Base-by-base conservation (phyloP, 2,797 vertebrate genomes). In the Podargus strigoides region DNA sequence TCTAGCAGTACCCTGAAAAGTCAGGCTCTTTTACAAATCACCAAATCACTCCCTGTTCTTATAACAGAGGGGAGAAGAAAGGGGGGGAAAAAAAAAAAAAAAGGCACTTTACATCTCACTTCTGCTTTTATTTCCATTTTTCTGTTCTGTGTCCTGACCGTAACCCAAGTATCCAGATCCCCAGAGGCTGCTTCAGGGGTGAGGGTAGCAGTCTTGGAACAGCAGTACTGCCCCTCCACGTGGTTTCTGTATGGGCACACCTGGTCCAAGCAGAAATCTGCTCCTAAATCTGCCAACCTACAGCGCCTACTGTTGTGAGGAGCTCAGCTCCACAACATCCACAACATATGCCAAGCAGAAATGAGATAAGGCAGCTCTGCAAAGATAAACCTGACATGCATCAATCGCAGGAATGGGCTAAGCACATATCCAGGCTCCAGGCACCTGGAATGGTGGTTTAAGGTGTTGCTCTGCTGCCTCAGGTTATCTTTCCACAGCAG, bases 391-490 rank as follows among this genome's bases (percentile, higher is more conserved):
- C 24, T 37, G 34, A 58, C 2, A 4, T 34, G n/a, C 4, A 1
- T 37, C 78, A 44, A 2, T 64, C 12, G 3, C 60, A 58, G 70
- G 22, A 62, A 47, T 2, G 0, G n/a, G 63, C 44, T 34, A 46
- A 78, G 37, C 47, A 62, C 42, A 60, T 39, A 36, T 20, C 22
- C 74, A 60, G 69, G 55, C 74, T 62, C 15, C 21, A 10, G 41
- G 75, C 34, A 52, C 26, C 37, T 4, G 9, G 5, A 24, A n/a
- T n/a, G n/a, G 15, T 1, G 0, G 73, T 39, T 72, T 37, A 44
- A 37, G 49, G 30, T 2, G 0, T 3, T 66, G 46, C 50, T 39
- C 55, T 1, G 8, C n/a, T 55, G 55, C 36, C 3, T 0, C 9
- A 5, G 14, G n/a, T 70, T 28, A 50, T 37, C 42, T 34, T 42